phyloP scores from a whole-genome alignment of 2,113 vertebrate species.

The Colius striatus region DNA sequence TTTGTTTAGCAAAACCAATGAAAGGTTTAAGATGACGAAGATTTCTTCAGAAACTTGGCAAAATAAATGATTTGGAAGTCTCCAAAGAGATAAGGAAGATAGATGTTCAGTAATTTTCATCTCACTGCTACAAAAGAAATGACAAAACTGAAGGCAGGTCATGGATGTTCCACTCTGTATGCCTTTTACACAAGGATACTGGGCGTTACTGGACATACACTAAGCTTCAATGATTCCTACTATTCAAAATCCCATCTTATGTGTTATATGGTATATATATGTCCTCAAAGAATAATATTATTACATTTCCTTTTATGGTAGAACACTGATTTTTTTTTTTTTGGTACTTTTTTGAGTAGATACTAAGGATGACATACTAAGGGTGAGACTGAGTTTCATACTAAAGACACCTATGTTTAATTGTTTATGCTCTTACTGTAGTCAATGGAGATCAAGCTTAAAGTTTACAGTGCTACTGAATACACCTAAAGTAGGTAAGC shows the following conservation, averaged over 20 bases:
- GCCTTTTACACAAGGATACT: not conserved
- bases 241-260: not conserved
- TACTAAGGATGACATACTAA: not conserved
- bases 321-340: not conserved
- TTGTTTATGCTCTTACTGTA: not conserved
- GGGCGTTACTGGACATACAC: not conserved
- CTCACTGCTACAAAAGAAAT: not conserved
- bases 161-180: not conserved
- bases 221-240: not conserved
- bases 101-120: constrained; percentile 2
- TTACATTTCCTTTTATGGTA: not conserved
- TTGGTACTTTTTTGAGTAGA: not conserved
- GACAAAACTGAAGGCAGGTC: constrained; percentile 6
- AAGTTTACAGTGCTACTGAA: not conserved
- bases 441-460: not conserved
- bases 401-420: not conserved
- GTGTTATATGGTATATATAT: not conserved
- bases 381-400: not conserved
- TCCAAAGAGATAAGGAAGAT: not conserved
- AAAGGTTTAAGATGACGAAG: constrained; percentile 21
- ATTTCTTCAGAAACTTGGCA: constrained; percentile 16
- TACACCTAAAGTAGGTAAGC: not conserved
- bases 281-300: not conserved
- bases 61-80: not conserved
- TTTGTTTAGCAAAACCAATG: not conserved